Base-by-base conservation (phyloP, 2,797 vertebrate species). In the Sorex maritimensis region DNA sequence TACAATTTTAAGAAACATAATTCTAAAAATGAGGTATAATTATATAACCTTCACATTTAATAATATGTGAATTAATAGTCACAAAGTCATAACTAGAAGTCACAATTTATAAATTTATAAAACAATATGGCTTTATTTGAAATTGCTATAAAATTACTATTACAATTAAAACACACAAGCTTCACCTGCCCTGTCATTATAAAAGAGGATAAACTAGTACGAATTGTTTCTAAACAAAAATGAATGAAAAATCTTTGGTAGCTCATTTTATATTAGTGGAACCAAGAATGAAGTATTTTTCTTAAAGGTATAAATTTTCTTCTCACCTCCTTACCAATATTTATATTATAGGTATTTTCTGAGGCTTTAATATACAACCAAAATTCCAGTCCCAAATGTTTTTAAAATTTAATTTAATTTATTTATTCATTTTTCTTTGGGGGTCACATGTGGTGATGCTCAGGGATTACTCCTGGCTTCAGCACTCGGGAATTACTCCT, bases 31-130 rank as follows among this genome's bases (percentile, higher is more conserved):
- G 77, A 95, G 77, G n/a, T 86, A 49, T 81, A 93, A 94, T 93
- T 95, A 96, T 80, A 87, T 92, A 91, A 81, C 86, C 55, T 82
- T 90, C 15, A 67, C n/a, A 81, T 91, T 95, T 96, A 95, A 95
- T 71, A 80, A 88, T 38, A 55, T 95, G 80, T 81, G 81, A 95
- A 86, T 95, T 94, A 89, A 87, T 81, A 86, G 24, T 58, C 28
- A 38, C 80, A 67, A 67, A 67, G 26, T 67, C 28, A 67, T 67
- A 28, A 67, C 91, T 93, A 78, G 94, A 94, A 82, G 81, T 95
- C 71, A 78, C 86, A 87, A 73, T 63, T 75, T 87, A 26, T 72
- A 94, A 95, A 49, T 95, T 82, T 94, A 88, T 92, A 77, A 90
- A 95, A 95, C 68, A 82, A 10, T 83, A 17, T 23, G 38, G 26